These are phyloP conservation scores for Ditula angustiorana DNA, from an alignment of 2,888 invertebrate species.

Conservation along the genomic window DNA sequence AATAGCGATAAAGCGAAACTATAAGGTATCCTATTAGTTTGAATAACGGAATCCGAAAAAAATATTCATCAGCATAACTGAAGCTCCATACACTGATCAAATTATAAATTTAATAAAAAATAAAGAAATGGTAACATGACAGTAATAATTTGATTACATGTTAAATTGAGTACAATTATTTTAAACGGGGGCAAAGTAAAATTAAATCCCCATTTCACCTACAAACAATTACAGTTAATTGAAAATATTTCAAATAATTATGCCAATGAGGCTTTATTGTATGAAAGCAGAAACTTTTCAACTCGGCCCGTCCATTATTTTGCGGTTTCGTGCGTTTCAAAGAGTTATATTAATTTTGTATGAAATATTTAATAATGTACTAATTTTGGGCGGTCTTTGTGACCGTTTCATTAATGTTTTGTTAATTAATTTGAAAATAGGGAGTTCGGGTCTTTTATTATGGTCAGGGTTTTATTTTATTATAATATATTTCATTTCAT, in stretches of 20 bases:
- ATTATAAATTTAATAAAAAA: too few species aligned
- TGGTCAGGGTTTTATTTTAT: neutral
- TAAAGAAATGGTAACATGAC: neutral
- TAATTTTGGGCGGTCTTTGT: conserved; percentile 32
- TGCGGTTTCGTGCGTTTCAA: conserved; percentile 42
- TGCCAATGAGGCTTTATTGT: conserved; percentile 52
- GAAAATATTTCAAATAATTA: conserved; percentile 66
- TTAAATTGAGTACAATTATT: conserved; percentile 12
- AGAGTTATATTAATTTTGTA: conserved; percentile 50
- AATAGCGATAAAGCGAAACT: too few species aligned
- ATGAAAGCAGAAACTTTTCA: conserved; percentile 38
- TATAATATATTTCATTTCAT: neutral
- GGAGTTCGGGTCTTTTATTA: neutral
- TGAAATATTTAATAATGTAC: conserved; percentile 51
- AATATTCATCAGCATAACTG: too few species aligned
- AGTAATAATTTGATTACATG: neutral
- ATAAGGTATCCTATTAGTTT: too few species aligned
- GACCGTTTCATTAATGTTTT: conserved; percentile 2
- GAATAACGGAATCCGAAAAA: too few species aligned
- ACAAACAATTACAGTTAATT: conserved; percentile 45
- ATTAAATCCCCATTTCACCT: conserved; percentile 19
- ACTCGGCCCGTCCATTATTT: conserved; percentile 44
- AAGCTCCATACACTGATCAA: too few species aligned
- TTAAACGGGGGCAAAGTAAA: neutral
- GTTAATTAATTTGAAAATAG: conserved; percentile 4